Evolutionary conservation across 1,140 invertebrate species (phyloP), one percentile per base, ranked within the genome.

Genomic region (Drosophila seguyi): DNA sequence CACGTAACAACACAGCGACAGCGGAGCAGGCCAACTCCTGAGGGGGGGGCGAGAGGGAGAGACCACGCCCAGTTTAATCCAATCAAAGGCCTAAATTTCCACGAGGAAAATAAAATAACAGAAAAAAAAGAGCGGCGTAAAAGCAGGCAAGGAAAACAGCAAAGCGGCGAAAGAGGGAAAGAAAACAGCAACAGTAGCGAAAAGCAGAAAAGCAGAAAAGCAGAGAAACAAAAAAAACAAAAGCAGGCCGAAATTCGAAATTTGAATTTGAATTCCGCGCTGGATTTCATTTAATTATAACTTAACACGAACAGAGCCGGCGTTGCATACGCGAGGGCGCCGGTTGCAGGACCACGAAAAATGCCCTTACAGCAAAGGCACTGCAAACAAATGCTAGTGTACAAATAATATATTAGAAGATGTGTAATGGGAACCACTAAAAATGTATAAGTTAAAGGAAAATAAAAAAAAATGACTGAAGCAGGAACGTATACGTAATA

Each of bases 211-310:
- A 57, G 39, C 18, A 25, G 25, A 65, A 36, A 16, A 48, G 29
- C 50, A 13, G 56, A n/a, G n/a, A n/a, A n/a, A n/a, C 2, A 25
- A 25, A 4, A 25, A 16, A 25, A 57, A 47, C 18, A 65, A 36
- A n/a, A 48, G 29, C 52, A 13, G 56, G n/a, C 56, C 50, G n/a
- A 72, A 58, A 71, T 58, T 71, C 52, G 42, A 71, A 71, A 71
- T 71, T 71, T 57, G 68, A 71, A 69, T 71, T 69, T 71, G 55
- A 59, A 75, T 67, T 76, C 61, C 38, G 61, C 44, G 84, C 66
- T 80, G 84, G 86, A 69, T 80, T 88, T 87, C 80, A 83, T 88
- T 87, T 87, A 87, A 87, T 87, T 87, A 87, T 88, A 62, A 88
- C 76, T 88, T 80, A 88, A 80, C 84, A 87, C 80, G 84, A 77